Base-by-base conservation (phyloP, 2,888 invertebrate species). In the Drosophila yooni region DNA sequence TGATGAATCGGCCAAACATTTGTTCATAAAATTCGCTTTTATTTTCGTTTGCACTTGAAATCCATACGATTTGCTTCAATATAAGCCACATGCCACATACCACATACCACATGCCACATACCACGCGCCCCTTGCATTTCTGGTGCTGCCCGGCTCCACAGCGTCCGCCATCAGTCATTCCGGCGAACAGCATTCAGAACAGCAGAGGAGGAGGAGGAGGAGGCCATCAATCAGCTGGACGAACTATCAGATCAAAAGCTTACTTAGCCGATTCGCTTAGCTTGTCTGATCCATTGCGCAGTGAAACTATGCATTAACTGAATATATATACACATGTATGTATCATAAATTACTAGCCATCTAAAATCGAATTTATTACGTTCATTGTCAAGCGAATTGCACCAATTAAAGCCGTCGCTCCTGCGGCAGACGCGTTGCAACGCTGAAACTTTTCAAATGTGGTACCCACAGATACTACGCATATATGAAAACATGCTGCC, bases 371-470 rank as follows among this genome's bases (percentile, higher is more conserved):
- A 15, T 31, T 60, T 48, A 53, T 75, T 65, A 67, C 69, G 76
- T 67, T 71, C 53, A 73, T 72, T 66, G 66, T 61, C 43, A 81
- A 68, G 57, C 74, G 67, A 70, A 70, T 68, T 66, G 75, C 71
- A 58, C 74, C 89, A 89, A 78, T 87, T 84, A 81, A 81, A 76
- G 70, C 59, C 74, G 89, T 77, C 83, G 74, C 63, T 88, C 72
- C 63, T 81, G 61, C 64, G 69, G 61, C 74, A 69, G 65, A 48
- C 40, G 40, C 50, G 36, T 34, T 73, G 79, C 74, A 71, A 52
- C 73, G 70, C 59, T 74, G 67, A 58, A 71, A 70, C 58, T 70
- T 46, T 61, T 58, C 48, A 57, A 46, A 63, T 79, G 71, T 67
- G 69, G 50, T 80, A 64, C 51, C 46, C 66, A 46, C 48, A 60